Evolutionary conservation across 2,888 invertebrate species (phyloP).

Genomic region (Nycteola revayana): DNA sequence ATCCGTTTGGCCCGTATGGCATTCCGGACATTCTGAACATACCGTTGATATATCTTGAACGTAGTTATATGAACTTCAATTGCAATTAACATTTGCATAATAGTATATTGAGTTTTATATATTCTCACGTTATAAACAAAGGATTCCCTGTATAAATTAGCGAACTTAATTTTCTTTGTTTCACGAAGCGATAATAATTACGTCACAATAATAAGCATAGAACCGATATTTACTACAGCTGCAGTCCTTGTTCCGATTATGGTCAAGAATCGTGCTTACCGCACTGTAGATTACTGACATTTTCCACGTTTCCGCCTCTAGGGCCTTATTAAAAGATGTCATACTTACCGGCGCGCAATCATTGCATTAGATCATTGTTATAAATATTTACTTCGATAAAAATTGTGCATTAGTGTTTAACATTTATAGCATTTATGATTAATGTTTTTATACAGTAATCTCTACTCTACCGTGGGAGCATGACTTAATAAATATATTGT

Average conservation of each 20-base stretch:
- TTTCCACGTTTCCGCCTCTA: slow-evolving; percentile 78
- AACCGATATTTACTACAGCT: slow-evolving; percentile 77
- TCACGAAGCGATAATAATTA: slow-evolving; percentile 61
- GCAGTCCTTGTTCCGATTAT: slow-evolving; percentile 79
- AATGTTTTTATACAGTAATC: slow-evolving; percentile 3
- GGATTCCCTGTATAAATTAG: slow-evolving; percentile 41
- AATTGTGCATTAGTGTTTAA: slow-evolving; percentile 10
- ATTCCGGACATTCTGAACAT: slow-evolving; percentile 64
- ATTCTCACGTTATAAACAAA: slow-evolving; percentile 42
- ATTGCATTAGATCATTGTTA: slow-evolving; percentile 30
- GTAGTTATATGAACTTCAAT: slow-evolving; percentile 36
- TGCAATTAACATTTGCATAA: slow-evolving; percentile 36
- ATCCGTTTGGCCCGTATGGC: slow-evolving; percentile 50
- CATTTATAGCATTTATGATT: slow-evolving; percentile 6
- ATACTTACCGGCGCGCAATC: slow-evolving; percentile 39
- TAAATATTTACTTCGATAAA: slow-evolving; percentile 20
- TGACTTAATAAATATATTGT: slow-evolving; percentile 4
- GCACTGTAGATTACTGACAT: slow-evolving; percentile 74
- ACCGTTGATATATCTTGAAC: slow-evolving; percentile 47
- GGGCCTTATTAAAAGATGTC: slow-evolving; percentile 76
- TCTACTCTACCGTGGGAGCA: slow-evolving; percentile 6
- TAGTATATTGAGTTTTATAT: slow-evolving; percentile 25
- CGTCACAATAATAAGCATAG: slow-evolving; percentile 74
- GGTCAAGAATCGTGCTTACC: slow-evolving; percentile 75
- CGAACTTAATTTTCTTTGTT: slow-evolving; percentile 72